Base-by-base conservation (phyloP, 30 jellyfish, hydroid and myxozoan genomes). In the Catostylus mosaicus region DNA sequence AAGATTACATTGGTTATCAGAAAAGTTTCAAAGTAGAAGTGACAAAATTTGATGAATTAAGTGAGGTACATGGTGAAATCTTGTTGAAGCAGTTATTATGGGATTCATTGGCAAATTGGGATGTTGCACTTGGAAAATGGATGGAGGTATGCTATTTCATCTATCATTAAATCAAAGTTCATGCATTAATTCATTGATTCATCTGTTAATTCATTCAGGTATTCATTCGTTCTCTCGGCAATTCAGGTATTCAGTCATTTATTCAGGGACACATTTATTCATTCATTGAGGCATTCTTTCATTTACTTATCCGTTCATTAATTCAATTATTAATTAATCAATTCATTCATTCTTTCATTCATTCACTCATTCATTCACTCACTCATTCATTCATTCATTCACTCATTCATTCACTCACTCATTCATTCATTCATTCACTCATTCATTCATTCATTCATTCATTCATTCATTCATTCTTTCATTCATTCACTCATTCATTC, bases 11-110 rank as follows among this genome's bases (percentile, higher is more conserved):
- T 62, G 89, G 93, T 34, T 95, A 83, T 62, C 99, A 95, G 89
- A 88, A 88, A 76, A 89, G 73, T 60, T 95, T 95, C 45, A 95
- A 95, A 77, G 99, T 95, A 23, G 99, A 95, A 89, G 99, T 95
- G 40, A 83, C 99, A 19, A 85, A 86, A 76, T 95, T 47, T 76
- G 99, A 95, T 46, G 99, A 95, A 68, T 83, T 95, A 3, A 97
- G 90, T 38, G 96, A 95, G 71, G 97, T 89, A 0, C 87, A 88
- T 77, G 96, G 93, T 2, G 99, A 95, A 59, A 85, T 95, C 56
- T 46, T 65, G 30, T 64, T 95, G 83, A 95, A 95, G 63, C 99
- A 95, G 83, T 65, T 95, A 51, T 60, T 95, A 34, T 95, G 99
- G 99, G 90, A 67, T 64, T 95, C 97, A 14, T 66, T 85, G 61